Evolutionary conservation across 2,888 invertebrate genomes (phyloP), one percentile per base, ranked within the genome.

Genomic region (Acanthosoma haemorrhoidale): DNA sequence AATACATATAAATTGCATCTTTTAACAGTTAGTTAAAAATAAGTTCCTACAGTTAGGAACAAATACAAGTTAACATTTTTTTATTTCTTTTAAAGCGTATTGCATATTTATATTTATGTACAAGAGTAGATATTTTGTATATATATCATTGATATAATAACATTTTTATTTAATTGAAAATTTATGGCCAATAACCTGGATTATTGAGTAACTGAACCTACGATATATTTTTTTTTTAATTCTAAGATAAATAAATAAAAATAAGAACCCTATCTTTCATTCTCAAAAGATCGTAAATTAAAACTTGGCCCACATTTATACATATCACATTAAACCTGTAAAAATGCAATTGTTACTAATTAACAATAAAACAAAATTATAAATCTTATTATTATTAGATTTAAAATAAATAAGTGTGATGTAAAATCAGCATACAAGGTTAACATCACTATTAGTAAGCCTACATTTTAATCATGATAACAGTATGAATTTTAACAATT

Each of bases 1-100:
- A 69, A 61, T 69, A 69, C 69, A 69, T 60, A 61, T 64, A 64
- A 64, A 64, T 64, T 64, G 64, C 64, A 64, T 64, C 64, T 64
- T 64, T 64, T 64, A 64, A 64, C 64, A 64, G 64, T 61, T 61
- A 36, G 41, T 69, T 69, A 69, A 60, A 69, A 69, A 69, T 69
- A 61, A 39, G 69, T 69, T 61, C 69, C 69, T 61, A 36, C 21
- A 32, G 16, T 60, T 60, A 60, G 61, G 61, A 61, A 61, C 59
- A 38, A 59, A 59, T 59, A 61, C 36, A 69, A 68, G 61, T 69
- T 61, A 69, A 69, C 69, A 69, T 60, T 34, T 57, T 29, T 58
- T 68, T 68, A 59, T 39, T 68, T 31, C 21, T 60, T 60, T 34
- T 36, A 59, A 59, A 58, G 68, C 38, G 41, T 69, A 39, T 60